phyloP scores from a whole-genome alignment of 2,113 vertebrate genomes.

The Cichladusa arquata region DNA sequence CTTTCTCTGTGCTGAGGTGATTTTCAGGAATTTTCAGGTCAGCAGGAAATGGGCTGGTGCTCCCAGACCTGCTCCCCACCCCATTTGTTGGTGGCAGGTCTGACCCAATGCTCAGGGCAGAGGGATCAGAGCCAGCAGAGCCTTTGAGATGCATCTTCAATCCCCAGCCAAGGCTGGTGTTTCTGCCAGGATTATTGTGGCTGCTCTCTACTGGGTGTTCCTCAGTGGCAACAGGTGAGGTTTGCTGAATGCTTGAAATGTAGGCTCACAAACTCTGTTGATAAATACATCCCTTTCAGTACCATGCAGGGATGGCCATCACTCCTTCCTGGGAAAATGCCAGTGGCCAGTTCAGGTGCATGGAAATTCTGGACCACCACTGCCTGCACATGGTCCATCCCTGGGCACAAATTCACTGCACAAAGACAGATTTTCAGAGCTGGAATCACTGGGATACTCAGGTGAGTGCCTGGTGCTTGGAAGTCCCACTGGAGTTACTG shows the following conservation, averaged over 20 bases:
- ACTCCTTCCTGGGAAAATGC: not conserved
- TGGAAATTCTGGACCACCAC: not conserved
- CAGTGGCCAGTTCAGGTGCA: not conserved
- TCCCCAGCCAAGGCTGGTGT: not conserved
- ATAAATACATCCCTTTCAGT: not conserved
- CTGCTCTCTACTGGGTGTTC: not conserved
- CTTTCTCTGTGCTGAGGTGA: not conserved
- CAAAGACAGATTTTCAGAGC: not conserved
- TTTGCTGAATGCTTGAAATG: not conserved
- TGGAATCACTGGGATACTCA: not conserved
- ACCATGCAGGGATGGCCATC: not conserved
- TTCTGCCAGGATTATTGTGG: not conserved
- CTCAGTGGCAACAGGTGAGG: not conserved
- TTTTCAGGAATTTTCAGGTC: not conserved
- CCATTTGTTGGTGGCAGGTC: not conserved
- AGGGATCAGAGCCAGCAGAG: not conserved
- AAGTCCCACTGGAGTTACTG: not conserved
- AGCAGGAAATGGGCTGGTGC: not conserved
- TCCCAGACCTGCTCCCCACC: not conserved
- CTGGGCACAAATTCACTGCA: not conserved
- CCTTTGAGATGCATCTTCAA: not conserved
- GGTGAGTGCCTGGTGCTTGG: not conserved
- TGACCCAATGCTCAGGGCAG: rapidly evolving
- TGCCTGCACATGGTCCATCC: not conserved
- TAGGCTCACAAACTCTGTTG: not conserved